These are phyloP conservation scores for Myotis daubentonii DNA, from an alignment of 2,797 vertebrate species.

Conservation along the genomic window DNA sequence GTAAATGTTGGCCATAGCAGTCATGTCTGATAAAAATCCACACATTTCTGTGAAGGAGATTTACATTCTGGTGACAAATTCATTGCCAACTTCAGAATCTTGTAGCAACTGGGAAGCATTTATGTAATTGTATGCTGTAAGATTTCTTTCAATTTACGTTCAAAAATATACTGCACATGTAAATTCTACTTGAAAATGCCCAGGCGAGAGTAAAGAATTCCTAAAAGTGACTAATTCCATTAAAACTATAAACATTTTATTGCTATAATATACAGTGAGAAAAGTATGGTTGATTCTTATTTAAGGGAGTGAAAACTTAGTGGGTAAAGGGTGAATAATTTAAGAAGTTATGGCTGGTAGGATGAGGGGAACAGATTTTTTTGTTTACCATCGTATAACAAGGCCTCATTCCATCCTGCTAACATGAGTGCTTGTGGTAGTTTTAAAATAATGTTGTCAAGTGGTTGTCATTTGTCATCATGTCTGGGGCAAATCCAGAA, in stretches of 20 bases:
- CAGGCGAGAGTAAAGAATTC: neutral
- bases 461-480: neutral
- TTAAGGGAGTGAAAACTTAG: neutral
- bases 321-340: neutral
- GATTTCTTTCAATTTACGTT: slow-evolving; percentile 10
- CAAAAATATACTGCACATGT: neutral
- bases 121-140: neutral
- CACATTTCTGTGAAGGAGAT: neutral
- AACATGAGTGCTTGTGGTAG: neutral
- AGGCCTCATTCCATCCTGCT: neutral
- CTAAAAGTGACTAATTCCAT: neutral
- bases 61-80: neutral
- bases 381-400: neutral
- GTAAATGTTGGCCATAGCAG: neutral
- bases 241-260: neutral
- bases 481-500: neutral
- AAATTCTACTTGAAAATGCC: slow-evolving; percentile 1
- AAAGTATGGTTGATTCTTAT: neutral
- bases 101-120: neutral
- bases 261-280: neutral
- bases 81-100: neutral
- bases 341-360: neutral
- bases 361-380: neutral
- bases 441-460: neutral
- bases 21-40: neutral